Base-by-base conservation (phyloP, 2,888 invertebrate genomes). In the Rosalia funebris region DNA sequence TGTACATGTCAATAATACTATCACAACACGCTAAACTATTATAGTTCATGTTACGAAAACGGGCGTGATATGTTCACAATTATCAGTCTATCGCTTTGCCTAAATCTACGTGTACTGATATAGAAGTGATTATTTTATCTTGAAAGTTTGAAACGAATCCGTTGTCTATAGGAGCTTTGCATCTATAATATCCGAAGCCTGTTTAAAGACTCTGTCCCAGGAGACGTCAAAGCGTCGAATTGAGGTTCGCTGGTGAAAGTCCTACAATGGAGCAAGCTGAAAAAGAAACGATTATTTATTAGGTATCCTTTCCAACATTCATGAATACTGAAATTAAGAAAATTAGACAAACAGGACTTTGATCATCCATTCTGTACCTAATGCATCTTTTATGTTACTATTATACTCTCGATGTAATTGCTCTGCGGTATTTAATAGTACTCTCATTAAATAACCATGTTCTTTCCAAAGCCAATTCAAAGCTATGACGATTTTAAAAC, bases 1-100 rank as follows among this genome's bases (percentile, higher is more conserved):
- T 14, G 15, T 5, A 25, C 36, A 41, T 56, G 46, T 46, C 65
- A 63, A 54, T 67, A 57, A 52, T 57, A 36, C 58, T 32, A 32
- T 15, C 10, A 32, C 32, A 32, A 14, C 15, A 32, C 32, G 32
- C 16, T n/a, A 25, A 7, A 46, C 10, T 32, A 32, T 12, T 32
- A 31, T 7, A 41, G 53, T 53, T 42, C 53, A 53, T 53, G 41
- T 34, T 34, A 41, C 53, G 53, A 16, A 12, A 9, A 10, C 19
- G 25, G 15, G 11, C 25, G 31, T 42, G 41, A 53, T 53, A 53
- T 53, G 53, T 42, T 42, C 32, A 1, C 15, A 17, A 19, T 36
- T 11, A 11, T 11, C 44, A 12, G 20, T 44, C 25, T 7, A 34
- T 34, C 34, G 11, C 34, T 25, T 25, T 25, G 25, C 4, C 25